These are phyloP conservation scores for Leptonema lineaticorne DNA, from an alignment of 1,140 invertebrate genomes.

Conservation along the genomic window DNA sequence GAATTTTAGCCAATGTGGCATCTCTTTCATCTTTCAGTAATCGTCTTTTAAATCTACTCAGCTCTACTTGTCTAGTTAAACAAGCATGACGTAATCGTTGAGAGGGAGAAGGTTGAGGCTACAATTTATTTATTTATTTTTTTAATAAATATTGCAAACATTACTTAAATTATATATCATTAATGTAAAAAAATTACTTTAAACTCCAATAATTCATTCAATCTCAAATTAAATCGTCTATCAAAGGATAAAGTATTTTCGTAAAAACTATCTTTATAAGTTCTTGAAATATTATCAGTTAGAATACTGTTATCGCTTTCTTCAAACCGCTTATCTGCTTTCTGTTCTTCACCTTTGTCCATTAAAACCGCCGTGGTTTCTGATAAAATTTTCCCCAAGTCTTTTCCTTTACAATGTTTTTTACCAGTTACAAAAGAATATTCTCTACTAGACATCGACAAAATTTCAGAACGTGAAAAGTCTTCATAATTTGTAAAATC, in stretches of 20 bases:
- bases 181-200: slow-evolving; percentile 31
- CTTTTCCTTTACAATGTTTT: slow-evolving; percentile 30
- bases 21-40: slow-evolving; percentile 55
- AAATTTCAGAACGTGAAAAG: slow-evolving; percentile 37
- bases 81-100: slow-evolving; percentile 51
- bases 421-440: slow-evolving; percentile 34
- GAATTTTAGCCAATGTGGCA: slow-evolving; percentile 49
- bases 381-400: slow-evolving; percentile 31
- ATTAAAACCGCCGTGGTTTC: slow-evolving; percentile 2
- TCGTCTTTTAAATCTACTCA: slow-evolving; percentile 52
- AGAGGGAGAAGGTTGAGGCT: slow-evolving; percentile 55
- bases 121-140: too few species aligned
- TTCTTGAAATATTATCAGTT: neutral
- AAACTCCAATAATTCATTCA: slow-evolving; percentile 38
- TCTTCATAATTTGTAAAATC: slow-evolving; percentile 30
- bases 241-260: slow-evolving; percentile 2
- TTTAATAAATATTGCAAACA: too few species aligned
- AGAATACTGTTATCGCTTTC: neutral
- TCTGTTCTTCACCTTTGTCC: neutral
- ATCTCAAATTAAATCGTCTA: slow-evolving; percentile 20
- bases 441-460: slow-evolving; percentile 37
- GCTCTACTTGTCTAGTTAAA: slow-evolving; percentile 52
- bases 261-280: neutral
- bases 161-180: too few species aligned
- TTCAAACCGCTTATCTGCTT: neutral